Conservation (phyloP, 2,113 vertebrate genomes). For the Lanius ludovicianus region DNA sequence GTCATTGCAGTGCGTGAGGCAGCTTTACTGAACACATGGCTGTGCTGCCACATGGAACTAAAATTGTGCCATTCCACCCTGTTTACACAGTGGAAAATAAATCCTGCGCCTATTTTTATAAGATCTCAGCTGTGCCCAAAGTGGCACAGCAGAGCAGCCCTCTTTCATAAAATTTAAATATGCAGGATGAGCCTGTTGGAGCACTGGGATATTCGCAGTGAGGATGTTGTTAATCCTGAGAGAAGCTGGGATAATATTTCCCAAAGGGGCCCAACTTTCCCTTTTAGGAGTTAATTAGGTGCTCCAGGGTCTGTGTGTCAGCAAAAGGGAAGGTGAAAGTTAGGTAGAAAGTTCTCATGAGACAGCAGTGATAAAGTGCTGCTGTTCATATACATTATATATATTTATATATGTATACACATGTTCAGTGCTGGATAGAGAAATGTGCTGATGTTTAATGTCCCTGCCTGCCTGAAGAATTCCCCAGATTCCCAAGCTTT, state of each 20-base stretch:
- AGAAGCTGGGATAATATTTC: neutral
- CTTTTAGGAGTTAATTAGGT: neutral
- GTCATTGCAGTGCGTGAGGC: fast-evolving
- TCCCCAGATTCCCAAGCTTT: neutral
- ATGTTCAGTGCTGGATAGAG: neutral
- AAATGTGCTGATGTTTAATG: neutral
- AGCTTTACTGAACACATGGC: neutral
- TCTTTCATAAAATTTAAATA: neutral
- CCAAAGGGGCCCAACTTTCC: neutral
- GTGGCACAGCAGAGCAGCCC: neutral
- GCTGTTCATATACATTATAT: neutral
- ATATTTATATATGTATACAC: neutral
- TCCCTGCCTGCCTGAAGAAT: neutral
- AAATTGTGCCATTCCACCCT: neutral
- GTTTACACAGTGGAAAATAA: neutral
- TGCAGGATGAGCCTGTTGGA: neutral
- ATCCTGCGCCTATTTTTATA: neutral
- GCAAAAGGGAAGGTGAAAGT: neutral
- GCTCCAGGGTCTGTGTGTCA: neutral
- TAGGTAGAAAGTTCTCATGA: neutral
- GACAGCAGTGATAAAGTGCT: neutral
- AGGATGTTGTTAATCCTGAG: neutral
- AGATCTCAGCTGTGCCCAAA: neutral
- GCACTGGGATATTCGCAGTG: neutral
- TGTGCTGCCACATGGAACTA: neutral